Percentiles rank a stretch among this genome's conserved stretches.
phyloP scores from a whole-genome alignment of 2,888 invertebrate species.

The Digitonthophagus gazella region DNA sequence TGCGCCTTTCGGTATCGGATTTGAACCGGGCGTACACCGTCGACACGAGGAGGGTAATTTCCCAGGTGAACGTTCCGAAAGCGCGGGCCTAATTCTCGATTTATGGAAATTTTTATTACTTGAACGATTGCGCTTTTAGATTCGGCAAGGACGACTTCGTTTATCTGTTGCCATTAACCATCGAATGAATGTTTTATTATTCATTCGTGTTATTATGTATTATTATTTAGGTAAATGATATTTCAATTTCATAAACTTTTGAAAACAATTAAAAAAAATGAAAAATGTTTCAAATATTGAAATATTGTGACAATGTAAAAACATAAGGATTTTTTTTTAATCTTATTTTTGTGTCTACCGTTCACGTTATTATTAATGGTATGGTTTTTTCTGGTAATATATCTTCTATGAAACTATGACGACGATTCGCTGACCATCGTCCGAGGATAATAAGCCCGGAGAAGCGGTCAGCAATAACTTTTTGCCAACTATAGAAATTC shows the following conservation, averaged over 20 bases:
- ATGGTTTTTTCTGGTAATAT: background rate
- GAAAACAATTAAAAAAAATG: too few relatives aligned
- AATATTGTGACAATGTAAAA: too few relatives aligned
- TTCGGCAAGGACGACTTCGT: background rate
- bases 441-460: background rate
- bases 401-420: background rate
- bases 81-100: conserved; percentile 18
- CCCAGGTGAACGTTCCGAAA: conserved; percentile 28
- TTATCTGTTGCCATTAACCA: background rate
- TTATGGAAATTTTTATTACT: conserved; percentile 5
- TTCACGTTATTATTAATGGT: background rate
- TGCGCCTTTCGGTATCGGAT: conserved; percentile 31
- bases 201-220: conserved; percentile 19
- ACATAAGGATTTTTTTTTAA: background rate
- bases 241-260: too few relatives aligned
- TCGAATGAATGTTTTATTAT: conserved; percentile 19
- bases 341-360: background rate
- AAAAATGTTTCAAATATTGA: too few relatives aligned
- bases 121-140: background rate
- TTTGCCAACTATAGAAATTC: background rate
- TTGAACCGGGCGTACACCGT: conserved; percentile 22
- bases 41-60: conserved; percentile 24
- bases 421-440: background rate
- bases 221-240: too few relatives aligned
- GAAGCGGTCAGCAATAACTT: background rate